Conservation (phyloP, 2,797 vertebrate species). For the Platyrinchus mystaceus region DNA sequence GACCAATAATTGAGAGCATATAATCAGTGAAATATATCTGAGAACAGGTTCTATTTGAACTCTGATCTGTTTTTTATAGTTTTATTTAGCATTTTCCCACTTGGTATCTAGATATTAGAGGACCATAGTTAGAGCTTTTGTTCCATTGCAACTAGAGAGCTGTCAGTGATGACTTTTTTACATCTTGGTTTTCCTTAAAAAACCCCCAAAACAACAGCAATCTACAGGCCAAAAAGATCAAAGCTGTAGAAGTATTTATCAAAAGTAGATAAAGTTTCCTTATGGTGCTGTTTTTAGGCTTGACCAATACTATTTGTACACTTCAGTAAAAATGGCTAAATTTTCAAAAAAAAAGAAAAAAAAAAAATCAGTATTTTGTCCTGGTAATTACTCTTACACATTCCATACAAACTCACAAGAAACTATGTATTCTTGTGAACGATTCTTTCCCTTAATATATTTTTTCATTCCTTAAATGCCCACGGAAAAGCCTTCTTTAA, state of each 20-base stretch:
- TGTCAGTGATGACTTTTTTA: not conserved
- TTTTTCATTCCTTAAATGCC: not conserved
- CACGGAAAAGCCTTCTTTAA: not conserved
- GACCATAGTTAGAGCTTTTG: rapidly evolving
- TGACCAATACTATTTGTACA: not conserved
- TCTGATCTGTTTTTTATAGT: not conserved
- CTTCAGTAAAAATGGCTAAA: not conserved
- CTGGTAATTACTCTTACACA: not conserved
- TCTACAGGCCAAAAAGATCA: not conserved
- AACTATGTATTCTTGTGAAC: not conserved
- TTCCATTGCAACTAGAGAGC: not conserved
- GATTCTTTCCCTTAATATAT: not conserved
- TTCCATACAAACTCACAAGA: not conserved
- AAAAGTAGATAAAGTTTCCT: not conserved
- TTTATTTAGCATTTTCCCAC: not conserved
- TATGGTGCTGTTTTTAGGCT: not conserved
- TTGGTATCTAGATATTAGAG: not conserved
- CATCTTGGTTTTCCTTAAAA: not conserved
- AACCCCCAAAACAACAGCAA: too few species aligned
- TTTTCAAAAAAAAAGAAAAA: too few species aligned
- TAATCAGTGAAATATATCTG: not conserved
- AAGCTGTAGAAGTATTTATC: not conserved
- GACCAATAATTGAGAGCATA: not conserved
- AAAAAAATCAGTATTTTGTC: not conserved
- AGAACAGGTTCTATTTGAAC: not conserved